phyloP scores from a whole-genome alignment of 2,797 vertebrate genomes.

The Gallinago solitaria region DNA sequence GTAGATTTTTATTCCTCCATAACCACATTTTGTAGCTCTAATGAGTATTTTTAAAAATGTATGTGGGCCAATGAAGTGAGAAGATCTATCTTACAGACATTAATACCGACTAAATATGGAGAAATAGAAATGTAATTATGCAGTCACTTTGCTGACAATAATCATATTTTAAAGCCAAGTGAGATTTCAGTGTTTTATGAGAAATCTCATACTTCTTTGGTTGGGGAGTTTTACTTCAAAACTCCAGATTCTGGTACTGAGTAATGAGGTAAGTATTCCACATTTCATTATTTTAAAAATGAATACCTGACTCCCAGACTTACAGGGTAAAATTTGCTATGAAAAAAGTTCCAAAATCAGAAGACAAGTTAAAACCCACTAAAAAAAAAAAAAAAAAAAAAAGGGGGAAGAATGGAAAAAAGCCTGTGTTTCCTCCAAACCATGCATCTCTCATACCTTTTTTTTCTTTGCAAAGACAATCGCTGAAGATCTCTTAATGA shows the following conservation, averaged over 20 bases:
- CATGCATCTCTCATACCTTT: not conserved
- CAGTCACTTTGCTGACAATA: not conserved
- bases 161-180: not conserved
- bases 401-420: not conserved
- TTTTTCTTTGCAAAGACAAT: not conserved
- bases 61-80: not conserved
- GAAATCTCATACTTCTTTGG: not conserved
- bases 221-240: not conserved
- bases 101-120: not conserved
- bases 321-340: not conserved
- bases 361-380: not conserved
- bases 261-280: not conserved
- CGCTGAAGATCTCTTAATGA: conserved; percentile 1
- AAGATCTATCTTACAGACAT: not conserved
- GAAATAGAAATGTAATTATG: not conserved
- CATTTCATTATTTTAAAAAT: not conserved
- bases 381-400: no score
- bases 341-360: not conserved
- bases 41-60: not conserved
- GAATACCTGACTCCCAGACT: not conserved
- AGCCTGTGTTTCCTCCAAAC: not conserved
- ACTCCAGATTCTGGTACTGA: not conserved
- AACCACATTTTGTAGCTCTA: not conserved
- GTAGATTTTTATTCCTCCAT: not conserved
- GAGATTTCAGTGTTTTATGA: not conserved